Base-by-base conservation (phyloP, 2,888 invertebrate genomes). In the Drosophila limbata region DNA sequence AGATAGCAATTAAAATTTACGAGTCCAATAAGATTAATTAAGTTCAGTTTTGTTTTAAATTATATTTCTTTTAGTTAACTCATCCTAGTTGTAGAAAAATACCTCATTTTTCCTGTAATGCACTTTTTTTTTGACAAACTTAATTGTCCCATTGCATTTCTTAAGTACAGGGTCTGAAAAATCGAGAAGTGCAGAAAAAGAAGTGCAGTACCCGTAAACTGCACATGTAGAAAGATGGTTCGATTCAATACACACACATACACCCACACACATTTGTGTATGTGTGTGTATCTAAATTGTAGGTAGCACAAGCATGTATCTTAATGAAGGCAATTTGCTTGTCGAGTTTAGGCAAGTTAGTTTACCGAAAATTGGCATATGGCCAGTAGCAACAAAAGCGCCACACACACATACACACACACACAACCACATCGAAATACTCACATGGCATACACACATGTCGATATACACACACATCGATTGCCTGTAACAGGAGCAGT, bases 311-410 rank as follows among this genome's bases (percentile, higher is more conserved):
- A 44, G 89, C 89, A 84, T 84, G 85, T 89, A 82, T 86, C 89
- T 86, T 86, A 86, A 86, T 86, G 85, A 86, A 86, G 85, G 89
- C 85, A 86, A 89, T 86, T 86, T 86, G 89, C 88, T 89, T 86
- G 85, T 86, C 85, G 85, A 89, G 89, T 86, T 86, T 88, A 89
- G 85, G 85, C 85, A 86, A 89, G 89, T 86, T 89, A 86, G 85
- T 89, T 86, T 88, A 88, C 90, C 89, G 78, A 89, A 89, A 89
- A 86, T 90, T 90, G 90, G 91, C 90, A 88, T 90, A 85, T 86
- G 90, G 91, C 90, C 90, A 90, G 88, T 82, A 80, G 76, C 79
- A 89, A 81, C 86, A 81, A 84, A 78, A 77, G 86, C 80, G 62
- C 69, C 68, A 48, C 35, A 55, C 69, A 65, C 52, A 64, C 55